phyloP scores from a whole-genome alignment of 2,797 vertebrate species.

The Balearica regulorum region DNA sequence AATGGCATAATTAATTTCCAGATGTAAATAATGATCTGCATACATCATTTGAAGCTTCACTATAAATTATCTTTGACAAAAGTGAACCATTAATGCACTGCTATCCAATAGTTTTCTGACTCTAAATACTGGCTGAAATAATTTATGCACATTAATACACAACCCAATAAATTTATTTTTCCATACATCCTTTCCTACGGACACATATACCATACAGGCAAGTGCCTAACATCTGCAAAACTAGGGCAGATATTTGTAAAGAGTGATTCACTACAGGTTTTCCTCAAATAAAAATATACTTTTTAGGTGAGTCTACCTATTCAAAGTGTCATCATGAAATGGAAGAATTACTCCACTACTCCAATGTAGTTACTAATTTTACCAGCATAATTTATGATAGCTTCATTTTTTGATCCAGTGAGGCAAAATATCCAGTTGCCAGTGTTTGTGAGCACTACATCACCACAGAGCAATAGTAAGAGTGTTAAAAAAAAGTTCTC shows the following conservation, averaged over 20 bases:
- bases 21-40: background rate
- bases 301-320: background rate
- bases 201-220: background rate
- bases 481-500: background rate
- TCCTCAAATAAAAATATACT: background rate
- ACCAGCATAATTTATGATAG: background rate
- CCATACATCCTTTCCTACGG: background rate
- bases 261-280: background rate
- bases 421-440: background rate
- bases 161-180: background rate
- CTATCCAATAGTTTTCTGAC: background rate
- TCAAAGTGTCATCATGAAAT: background rate
- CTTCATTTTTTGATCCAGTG: background rate
- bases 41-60: background rate
- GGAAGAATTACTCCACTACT: background rate
- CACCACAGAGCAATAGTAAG: background rate
- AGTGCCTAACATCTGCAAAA: background rate
- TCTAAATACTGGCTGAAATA: background rate
- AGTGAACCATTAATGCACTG: background rate
- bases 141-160: background rate
- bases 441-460: background rate
- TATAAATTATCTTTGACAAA: background rate
- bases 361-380: background rate
- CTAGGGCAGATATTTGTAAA: background rate
- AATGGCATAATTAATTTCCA: slow-evolving; percentile 7